Conservation (phyloP, 2,797 vertebrate species). For the Eidolon dupreanum region DNA sequence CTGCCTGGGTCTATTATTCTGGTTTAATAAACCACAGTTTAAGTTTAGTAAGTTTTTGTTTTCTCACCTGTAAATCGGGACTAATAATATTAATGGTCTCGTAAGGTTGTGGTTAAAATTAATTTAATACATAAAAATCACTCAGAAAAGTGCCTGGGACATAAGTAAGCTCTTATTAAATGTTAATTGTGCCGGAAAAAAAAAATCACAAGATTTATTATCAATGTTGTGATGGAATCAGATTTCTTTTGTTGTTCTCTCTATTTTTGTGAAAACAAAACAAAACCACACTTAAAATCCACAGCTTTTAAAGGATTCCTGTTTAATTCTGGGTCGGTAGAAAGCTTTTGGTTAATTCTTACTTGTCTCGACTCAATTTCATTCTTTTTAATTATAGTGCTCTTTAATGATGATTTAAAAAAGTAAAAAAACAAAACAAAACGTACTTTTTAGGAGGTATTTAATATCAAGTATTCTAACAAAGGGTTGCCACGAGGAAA, state of each 20-base stretch:
- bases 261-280: not conserved
- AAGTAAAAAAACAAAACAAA: not conserved
- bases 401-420: constrained; percentile 40
- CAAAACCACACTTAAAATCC: not conserved
- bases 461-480: constrained; percentile 51
- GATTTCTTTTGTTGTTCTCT: constrained; percentile 29
- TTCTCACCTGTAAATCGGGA: not conserved
- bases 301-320: constrained; percentile 41
- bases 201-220: not conserved
- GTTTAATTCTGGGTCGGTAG: constrained; percentile 24
- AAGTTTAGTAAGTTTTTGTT: not conserved
- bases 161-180: not conserved
- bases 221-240: not conserved
- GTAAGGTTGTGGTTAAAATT: not conserved
- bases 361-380: constrained; percentile 53
- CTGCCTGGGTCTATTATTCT: not conserved
- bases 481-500: constrained; percentile 60
- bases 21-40: not conserved
- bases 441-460: not conserved
- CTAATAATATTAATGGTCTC: constrained; percentile 9
- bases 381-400: constrained; percentile 28
- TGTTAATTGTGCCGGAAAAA: not conserved
- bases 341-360: constrained; percentile 40
- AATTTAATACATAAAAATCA: constrained; percentile 1
- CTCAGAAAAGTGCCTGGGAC: not conserved